phyloP scores from a whole-genome alignment of 2,888 invertebrate species.

The Pseudococcus longispinus region DNA sequence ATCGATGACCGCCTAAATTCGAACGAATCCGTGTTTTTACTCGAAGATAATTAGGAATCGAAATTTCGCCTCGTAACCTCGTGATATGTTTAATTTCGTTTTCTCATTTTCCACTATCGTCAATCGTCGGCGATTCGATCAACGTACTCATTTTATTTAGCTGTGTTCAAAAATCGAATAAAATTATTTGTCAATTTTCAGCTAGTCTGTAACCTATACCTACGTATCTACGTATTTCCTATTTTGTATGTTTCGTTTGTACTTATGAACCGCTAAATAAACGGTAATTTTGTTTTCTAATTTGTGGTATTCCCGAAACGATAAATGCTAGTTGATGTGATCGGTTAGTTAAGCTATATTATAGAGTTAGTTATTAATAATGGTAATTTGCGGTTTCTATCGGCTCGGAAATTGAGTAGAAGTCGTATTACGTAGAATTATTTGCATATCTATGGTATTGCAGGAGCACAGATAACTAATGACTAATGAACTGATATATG shows the following conservation, averaged over 20 bases:
- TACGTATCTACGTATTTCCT: background rate
- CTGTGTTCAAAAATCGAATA: constrained; percentile 47
- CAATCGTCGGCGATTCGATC: background rate
- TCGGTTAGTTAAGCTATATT: background rate
- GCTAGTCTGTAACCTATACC: background rate
- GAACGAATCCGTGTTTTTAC: background rate
- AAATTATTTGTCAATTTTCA: constrained; percentile 3
- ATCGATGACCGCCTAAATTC: background rate
- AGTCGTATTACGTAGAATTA: background rate
- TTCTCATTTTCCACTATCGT: background rate
- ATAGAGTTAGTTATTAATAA: background rate
- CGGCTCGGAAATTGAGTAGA: background rate
- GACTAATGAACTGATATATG: too few species aligned
- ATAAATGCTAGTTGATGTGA: background rate
- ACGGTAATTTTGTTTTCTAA: background rate
- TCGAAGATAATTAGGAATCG: background rate
- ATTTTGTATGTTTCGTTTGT: background rate
- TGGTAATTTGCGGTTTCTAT: background rate
- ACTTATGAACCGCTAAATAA: background rate
- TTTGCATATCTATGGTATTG: background rate
- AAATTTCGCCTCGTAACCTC: background rate
- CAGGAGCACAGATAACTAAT: background rate
- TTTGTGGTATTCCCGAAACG: background rate
- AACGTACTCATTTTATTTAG: background rate
- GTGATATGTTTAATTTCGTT: background rate